Base-by-base conservation (phyloP, 1,140 invertebrate genomes). In the Scaptomyza graminum region DNA sequence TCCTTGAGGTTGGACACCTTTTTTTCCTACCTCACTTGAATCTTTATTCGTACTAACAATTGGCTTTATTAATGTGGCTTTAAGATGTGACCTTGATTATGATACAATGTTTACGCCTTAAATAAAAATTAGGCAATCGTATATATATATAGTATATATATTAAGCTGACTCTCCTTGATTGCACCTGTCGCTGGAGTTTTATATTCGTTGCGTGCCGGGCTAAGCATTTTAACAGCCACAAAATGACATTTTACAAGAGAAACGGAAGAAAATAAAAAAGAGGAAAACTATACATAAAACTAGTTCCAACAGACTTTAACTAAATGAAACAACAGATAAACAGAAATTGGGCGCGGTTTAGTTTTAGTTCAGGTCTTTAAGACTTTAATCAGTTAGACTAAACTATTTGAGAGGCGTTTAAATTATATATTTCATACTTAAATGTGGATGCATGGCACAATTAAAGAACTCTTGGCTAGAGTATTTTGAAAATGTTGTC, bases 211-310 rank as follows among this genome's bases (percentile, higher is more conserved):
- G 82, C 82, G 82, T 87, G 82, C 83, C 83, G 82, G 77, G 70
- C 69, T 69, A 67, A 79, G 52, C 83, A 78, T 72, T 87, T 87
- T 87, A 79, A 87, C 76, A 79, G 67, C 64, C 82, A 85, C 82
- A 87, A 85, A 87, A 87, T 82, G 75, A 76, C 83, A 76, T 82
- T 85, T 85, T 62, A 78, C 75, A 70, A 65, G 47, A 74, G 54
- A 55, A 46, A 59, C 41, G 50, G 13, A 55, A 73, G 34, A 28
- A 25, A 60, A 15, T n/a, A 41, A 41, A 34, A 34, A 41, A 39
- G 12, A 39, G 11, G 8, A 39, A 39, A 39, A 39, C 9, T 1
- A 11, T 11, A 39, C 3, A 7, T 11, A 12, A 39, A 39, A 39
- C 12, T 41, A 44, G 43, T 47, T 37, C 13, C 39, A 60, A 74